Percentiles rank a stretch among this genome's conserved stretches.
phyloP scores from a whole-genome alignment of 1,140 invertebrate species.

The Drosophila erecta region DNA sequence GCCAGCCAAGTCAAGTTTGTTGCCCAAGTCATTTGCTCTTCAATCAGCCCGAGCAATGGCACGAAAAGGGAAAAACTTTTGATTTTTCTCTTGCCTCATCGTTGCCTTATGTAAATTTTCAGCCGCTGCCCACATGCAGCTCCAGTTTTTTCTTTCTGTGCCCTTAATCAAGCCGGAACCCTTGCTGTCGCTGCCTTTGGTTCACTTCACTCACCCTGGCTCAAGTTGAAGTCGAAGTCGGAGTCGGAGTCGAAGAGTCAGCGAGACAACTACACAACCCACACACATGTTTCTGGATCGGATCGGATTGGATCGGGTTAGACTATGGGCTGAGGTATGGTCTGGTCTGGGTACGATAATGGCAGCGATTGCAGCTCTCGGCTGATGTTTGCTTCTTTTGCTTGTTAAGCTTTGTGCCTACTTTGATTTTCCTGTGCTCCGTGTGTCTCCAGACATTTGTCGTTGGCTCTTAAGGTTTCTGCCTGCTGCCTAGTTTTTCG shows the following conservation, averaged over 20 bases:
- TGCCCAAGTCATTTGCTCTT: conserved; percentile 62
- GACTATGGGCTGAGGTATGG: conserved; percentile 20
- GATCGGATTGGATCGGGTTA: conserved; percentile 46
- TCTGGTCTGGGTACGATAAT: conserved; percentile 60
- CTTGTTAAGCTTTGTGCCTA: conserved; percentile 78
- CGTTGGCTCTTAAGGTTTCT: conserved; percentile 51
- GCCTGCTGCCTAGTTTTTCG: conserved; percentile 27
- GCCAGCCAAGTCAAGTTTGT: conserved; percentile 42
- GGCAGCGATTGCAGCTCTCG: conserved; percentile 68
- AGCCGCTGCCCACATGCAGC: conserved; percentile 66
- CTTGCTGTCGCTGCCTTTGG: conserved; percentile 51
- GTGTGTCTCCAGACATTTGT: conserved; percentile 75
- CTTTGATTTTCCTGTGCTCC: conserved; percentile 68
- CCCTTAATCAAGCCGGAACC: conserved; percentile 77
- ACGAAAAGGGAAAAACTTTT: conserved; percentile 49
- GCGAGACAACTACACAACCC: conserved; percentile 65
- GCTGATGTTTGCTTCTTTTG: conserved; percentile 56
- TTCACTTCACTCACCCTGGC: conserved; percentile 58
- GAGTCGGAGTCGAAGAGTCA: conserved; percentile 32
- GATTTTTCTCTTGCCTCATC: conserved; percentile 57
- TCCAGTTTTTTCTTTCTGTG: conserved; percentile 70
- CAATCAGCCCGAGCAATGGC: conserved; percentile 26
- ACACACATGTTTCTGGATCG: conserved; percentile 68
- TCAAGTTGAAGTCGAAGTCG: conserved; percentile 9
- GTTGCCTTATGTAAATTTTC: conserved; percentile 61